Base-by-base conservation (phyloP, 1,140 invertebrate species). In the Drosophila kurseongensis region DNA sequence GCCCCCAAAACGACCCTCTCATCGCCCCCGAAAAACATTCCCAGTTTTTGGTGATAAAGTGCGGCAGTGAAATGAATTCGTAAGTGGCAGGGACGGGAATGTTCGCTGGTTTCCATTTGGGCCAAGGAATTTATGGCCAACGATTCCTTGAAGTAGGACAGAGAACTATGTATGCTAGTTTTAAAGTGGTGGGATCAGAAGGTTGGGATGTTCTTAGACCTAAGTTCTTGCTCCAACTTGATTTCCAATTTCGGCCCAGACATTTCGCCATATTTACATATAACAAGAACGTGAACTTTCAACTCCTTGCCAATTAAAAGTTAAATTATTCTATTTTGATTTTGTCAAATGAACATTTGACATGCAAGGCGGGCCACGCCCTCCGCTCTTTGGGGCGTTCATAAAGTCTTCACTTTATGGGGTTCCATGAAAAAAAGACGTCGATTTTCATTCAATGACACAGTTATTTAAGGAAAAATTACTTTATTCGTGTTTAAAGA, bases 301-400 rank as follows among this genome's bases (percentile, higher is more conserved):
- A 59, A 62, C 62, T 67, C 65, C 73, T 55, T 63, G 75, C 75
- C 82, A 85, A 85, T 85, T 85, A 85, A 86, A 85, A 85, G 61
- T 85, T 85, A 86, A 85, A 85, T 86, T 86, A 85, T 85, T 81
- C 78, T 61, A 80, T 84, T 76, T 86, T 75, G 78, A 86, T 86
- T 85, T 86, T 86, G 50, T 75, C 55, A 80, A 80, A 89, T 83
- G 59, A 60, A 66, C 44, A 38, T 52, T 58, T 80, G 82, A 71
- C 82, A 85, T 81, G 82, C 82, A 75, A 81, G 51, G 48, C 32
- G 13, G n/a, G 52, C 52, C 71, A 58, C 62, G 42, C 56, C 63
- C 16, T 2, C 3, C 5, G 14, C 16, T n/a, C 9, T 27, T 35
- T 10, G 13, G 13, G 29, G 16, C n/a, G 5, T 52, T 61, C 47